These are phyloP conservation scores for Drosophila neotestacea DNA, from an alignment of 2,888 invertebrate species.

Conservation along the genomic window DNA sequence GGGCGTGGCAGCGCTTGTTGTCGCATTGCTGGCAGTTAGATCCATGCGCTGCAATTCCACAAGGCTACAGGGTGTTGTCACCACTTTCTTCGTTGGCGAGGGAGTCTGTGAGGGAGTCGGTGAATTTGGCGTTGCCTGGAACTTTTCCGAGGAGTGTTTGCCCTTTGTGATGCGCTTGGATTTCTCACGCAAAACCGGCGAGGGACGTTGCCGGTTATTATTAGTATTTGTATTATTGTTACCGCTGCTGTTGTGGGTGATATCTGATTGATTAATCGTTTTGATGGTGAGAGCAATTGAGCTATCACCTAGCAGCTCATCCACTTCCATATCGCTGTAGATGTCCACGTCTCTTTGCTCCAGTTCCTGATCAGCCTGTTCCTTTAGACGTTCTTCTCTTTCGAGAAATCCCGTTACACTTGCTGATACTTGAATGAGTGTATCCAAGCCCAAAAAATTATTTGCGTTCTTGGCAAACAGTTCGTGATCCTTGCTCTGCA, in stretches of 20 bases:
- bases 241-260: slow-evolving; percentile 64
- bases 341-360: slow-evolving; percentile 19
- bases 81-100: slow-evolving; percentile 49
- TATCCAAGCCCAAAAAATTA: slow-evolving; percentile 91
- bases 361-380: slow-evolving; percentile 71
- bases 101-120: slow-evolving; percentile 14
- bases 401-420: slow-evolving; percentile 90
- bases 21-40: slow-evolving; percentile 42
- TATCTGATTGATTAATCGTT: slow-evolving; percentile 29
- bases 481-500: slow-evolving; percentile 90
- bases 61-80: slow-evolving; percentile 41
- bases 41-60: slow-evolving; percentile 58
- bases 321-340: slow-evolving; percentile 78
- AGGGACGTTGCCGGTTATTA: slow-evolving; percentile 50
- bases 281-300: slow-evolving; percentile 33
- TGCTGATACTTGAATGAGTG: slow-evolving; percentile 89
- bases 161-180: slow-evolving; percentile 82
- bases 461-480: slow-evolving; percentile 90
- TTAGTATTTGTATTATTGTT: slow-evolving; percentile 74
- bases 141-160: slow-evolving; percentile 82
- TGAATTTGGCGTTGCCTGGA: slow-evolving; percentile 59
- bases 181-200: slow-evolving; percentile 81
- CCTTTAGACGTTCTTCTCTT: slow-evolving; percentile 85
- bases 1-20: slow-evolving; percentile 47
- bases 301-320: slow-evolving; percentile 67